Conservation (phyloP, 2,888 invertebrate species). For the Mechanitis mazaeus region DNA sequence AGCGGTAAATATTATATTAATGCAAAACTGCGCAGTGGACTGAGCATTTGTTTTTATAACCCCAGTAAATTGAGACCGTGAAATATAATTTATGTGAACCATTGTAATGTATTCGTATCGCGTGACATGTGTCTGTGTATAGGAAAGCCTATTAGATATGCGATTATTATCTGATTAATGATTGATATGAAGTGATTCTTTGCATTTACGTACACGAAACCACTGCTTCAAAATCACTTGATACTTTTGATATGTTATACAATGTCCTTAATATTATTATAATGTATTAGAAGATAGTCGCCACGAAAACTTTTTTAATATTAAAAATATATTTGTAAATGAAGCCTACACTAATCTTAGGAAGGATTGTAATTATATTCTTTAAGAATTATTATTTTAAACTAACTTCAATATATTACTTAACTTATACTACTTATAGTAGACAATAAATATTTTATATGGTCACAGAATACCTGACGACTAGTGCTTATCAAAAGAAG, state of each 20-base stretch:
- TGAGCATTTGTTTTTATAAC: background rate
- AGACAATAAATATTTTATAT: no score
- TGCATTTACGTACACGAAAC: background rate
- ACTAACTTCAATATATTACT: no score
- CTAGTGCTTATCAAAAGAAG: background rate
- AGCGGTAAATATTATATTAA: background rate
- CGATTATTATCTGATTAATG: conserved; percentile 1
- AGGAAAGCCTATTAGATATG: background rate
- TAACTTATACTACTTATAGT: no score
- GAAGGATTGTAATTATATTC: no score
- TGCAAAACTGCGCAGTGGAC: background rate
- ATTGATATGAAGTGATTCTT: background rate
- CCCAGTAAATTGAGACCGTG: background rate
- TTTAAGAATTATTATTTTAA: no score
- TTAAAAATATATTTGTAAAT: no score
- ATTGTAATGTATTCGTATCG: background rate
- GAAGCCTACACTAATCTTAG: no score
- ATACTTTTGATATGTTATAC: background rate
- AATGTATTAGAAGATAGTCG: no score
- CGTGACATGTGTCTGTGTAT: background rate
- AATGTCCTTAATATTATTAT: no score
- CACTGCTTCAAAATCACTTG: background rate
- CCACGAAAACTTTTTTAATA: no score
- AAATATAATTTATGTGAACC: conserved; percentile 1
- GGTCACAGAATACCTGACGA: no score